Conservation (phyloP, 2,888 invertebrate species). For the Scotopteryx bipunctaria region DNA sequence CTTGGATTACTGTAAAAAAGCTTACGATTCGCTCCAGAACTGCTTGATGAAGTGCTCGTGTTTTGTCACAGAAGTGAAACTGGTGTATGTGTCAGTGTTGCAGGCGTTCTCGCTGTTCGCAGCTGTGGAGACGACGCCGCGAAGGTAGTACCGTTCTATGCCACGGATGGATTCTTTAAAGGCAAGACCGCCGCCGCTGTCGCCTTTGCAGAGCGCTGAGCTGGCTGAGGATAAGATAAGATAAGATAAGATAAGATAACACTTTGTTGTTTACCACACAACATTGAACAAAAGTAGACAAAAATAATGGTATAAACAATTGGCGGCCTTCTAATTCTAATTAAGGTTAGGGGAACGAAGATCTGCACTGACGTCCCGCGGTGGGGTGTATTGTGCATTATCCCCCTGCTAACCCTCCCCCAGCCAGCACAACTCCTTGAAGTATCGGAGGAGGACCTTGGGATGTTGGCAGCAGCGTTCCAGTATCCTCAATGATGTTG, state of each 20-base stretch:
- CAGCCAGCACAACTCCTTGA: no score
- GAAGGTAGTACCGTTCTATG: constrained; percentile 55
- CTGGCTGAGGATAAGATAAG: constrained; percentile 25
- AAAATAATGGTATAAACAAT: no score
- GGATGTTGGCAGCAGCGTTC: no score
- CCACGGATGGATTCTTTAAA: constrained; percentile 3
- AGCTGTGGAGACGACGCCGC: constrained; percentile 64
- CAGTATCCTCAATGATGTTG: no score
- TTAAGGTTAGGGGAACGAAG: no score
- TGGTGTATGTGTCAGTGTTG: constrained; percentile 51
- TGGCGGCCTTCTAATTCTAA: no score
- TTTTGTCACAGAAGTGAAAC: constrained; percentile 56
- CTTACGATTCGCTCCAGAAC: constrained; percentile 32
- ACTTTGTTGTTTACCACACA: no score
- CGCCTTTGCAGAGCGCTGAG: constrained; percentile 10
- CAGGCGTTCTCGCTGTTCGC: constrained; percentile 54
- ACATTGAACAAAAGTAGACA: no score
- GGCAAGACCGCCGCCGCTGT: constrained; percentile 63
- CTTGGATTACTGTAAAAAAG: neutral
- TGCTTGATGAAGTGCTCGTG: constrained; percentile 60
- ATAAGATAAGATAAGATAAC: neutral
- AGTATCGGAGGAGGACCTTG: no score
- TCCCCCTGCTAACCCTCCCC: no score
- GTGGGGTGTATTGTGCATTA: no score
- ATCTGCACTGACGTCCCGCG: no score